These are phyloP conservation scores for Bradynema listronoti DNA, from an alignment of 1,140 invertebrate species.

Conservation along the genomic window DNA sequence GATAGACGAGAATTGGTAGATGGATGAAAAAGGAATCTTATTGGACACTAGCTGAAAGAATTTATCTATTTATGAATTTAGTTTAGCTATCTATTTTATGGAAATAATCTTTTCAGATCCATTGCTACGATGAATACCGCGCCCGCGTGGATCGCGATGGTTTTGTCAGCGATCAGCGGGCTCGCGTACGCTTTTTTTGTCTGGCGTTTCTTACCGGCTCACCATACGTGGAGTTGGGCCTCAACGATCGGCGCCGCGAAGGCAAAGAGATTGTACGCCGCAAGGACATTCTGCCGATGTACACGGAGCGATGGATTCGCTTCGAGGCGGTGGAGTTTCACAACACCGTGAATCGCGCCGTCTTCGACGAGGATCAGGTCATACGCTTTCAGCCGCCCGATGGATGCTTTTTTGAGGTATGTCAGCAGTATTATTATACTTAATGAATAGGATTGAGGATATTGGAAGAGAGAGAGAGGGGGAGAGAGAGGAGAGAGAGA, in stretches of 20 bases:
- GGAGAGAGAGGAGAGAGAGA: too few relatives aligned
- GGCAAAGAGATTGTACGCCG: constrained; percentile 96
- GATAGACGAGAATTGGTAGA: too few relatives aligned
- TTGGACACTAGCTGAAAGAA: too few relatives aligned
- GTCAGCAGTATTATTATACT: not conserved
- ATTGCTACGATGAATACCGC: constrained; percentile 80
- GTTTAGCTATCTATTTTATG: too few relatives aligned
- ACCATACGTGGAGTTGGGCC: constrained; percentile 88
- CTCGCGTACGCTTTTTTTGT: constrained; percentile 86
- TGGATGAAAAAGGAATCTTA: too few relatives aligned
- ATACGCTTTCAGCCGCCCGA: constrained; percentile 90
- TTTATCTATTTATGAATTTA: too few relatives aligned
- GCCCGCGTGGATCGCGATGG: constrained; percentile 83
- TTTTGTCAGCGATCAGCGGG: constrained; percentile 80
- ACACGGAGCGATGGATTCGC: constrained; percentile 97
- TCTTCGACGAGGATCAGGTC: constrained; percentile 71
- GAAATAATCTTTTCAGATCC: constrained; percentile 47
- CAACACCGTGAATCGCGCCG: constrained; percentile 79
- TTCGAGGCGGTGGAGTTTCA: constrained; percentile 90
- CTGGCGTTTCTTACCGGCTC: constrained; percentile 79
- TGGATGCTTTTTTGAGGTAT: constrained; percentile 83
- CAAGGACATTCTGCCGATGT: constrained; percentile 97
- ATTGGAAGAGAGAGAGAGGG: too few relatives aligned
- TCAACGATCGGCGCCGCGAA: constrained; percentile 87
- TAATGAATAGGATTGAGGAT: too few relatives aligned